Percentiles rank a stretch among this genome's conserved stretches.
phyloP scores from a whole-genome alignment of 2,113 vertebrate genomes.

The Lynx canadensis region DNA sequence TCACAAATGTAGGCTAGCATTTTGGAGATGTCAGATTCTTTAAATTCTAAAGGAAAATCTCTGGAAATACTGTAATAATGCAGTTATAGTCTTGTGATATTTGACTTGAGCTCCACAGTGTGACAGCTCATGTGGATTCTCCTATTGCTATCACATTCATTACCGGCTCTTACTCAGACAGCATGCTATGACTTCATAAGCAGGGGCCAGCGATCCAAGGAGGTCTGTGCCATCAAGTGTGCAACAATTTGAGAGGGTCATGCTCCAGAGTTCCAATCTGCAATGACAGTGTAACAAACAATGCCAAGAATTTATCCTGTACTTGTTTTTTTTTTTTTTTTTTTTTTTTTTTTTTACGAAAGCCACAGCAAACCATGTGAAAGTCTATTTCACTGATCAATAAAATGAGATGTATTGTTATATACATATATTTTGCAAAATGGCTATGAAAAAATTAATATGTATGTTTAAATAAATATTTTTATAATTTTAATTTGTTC shows the following conservation, averaged over 20 bases:
- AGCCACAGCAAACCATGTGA: background rate
- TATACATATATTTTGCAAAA: background rate
- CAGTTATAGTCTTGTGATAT: background rate
- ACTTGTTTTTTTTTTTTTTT: background rate
- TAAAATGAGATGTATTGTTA: background rate
- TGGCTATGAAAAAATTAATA: background rate
- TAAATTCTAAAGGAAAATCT: constrained; percentile 14
- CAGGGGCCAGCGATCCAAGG: background rate
- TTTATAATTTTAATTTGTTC: background rate
- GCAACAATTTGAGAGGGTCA: background rate
- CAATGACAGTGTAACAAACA: background rate
- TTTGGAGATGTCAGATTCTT: background rate
- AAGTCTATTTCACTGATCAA: background rate
- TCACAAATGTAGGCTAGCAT: background rate
- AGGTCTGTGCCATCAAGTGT: background rate
- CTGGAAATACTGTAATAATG: background rate
- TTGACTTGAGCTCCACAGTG: background rate
- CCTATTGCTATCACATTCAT: background rate
- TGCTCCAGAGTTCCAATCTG: background rate
- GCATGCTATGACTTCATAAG: background rate
- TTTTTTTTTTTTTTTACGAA: background rate
- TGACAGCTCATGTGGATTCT: background rate
- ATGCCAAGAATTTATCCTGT: background rate
- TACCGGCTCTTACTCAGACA: background rate
- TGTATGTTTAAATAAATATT: background rate